Evolutionary conservation across 2,888 invertebrate genomes (phyloP).

Genomic region (Pheosia tremula): DNA sequence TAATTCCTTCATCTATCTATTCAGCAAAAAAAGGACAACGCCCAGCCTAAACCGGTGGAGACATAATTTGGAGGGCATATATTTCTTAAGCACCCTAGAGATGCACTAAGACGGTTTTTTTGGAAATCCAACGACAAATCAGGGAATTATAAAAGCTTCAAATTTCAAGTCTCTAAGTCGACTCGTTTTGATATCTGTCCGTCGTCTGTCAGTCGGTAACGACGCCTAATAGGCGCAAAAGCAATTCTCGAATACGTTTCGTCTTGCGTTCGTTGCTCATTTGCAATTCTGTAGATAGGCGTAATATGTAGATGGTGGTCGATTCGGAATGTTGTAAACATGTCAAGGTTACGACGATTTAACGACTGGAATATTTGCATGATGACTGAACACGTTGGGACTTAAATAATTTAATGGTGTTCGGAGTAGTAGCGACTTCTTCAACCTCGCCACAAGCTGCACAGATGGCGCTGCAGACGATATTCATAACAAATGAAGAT

Average conservation of each 20-base stretch:
- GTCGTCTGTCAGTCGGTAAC: neutral
- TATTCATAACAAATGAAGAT: too few relatives aligned
- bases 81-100: too few relatives aligned
- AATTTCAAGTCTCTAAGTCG: neutral
- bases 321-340: conserved; percentile 29
- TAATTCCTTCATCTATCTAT: too few relatives aligned
- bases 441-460: too few relatives aligned
- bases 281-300: conserved; percentile 42
- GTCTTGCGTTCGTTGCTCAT: conserved; percentile 27
- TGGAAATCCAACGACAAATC: too few relatives aligned
- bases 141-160: neutral
- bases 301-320: conserved; percentile 23
- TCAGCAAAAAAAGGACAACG: too few relatives aligned
- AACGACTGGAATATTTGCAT: conserved; percentile 4
- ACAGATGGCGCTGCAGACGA: too few relatives aligned
- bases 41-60: too few relatives aligned
- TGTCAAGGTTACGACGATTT: conserved; percentile 38
- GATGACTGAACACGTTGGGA: neutral
- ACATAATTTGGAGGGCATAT: too few relatives aligned
- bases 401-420: neutral
- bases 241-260: conserved; percentile 13
- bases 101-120: too few relatives aligned
- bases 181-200: too few relatives aligned
- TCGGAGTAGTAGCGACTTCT: too few relatives aligned
- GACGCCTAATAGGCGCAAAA: neutral